Evolutionary conservation across 2,888 invertebrate species (phyloP), one percentile per base, ranked within the genome.

Genomic region (Dioctria rufipes): DNA sequence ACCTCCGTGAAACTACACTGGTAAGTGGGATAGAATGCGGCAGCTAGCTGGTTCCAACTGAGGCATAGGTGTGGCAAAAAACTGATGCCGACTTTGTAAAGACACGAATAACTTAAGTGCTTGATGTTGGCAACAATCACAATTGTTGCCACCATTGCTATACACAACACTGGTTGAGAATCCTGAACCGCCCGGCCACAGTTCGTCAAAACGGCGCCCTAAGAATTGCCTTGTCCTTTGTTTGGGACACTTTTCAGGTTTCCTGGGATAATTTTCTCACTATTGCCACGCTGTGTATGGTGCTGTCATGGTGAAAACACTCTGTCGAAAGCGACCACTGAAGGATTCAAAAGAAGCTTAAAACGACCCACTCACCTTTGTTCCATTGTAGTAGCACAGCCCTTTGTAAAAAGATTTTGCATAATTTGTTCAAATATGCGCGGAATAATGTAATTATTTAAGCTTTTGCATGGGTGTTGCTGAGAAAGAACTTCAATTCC

Each of bases 391-490:
- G 73, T 42, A 58, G 58, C 58, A 42, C 58, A 58, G 73, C 51
- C 60, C 73, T 73, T 73, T 73, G 73, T 73, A 58, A 60, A 60
- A 42, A 73, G 42, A 58, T 73, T 73, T 73, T 73, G 73, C 73
- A 73, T 73, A 73, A 73, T 73, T 73, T 73, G 73, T 58, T 73
- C 60, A 58, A 73, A 73, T 73, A 73, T 73, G 73, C 73, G 58
- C 60, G 60, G 42, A 73, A 73, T 73, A 73, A 73, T 73, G 60
- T 73, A 73, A 73, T 73, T 73, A 58, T 73, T 73, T 60, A n/a
- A 49, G 13, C 40, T 43, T 69, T 58, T 54, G 40, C 42, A 58
- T 40, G 25, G 60, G 73, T 58, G 73, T 73, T 73, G 40, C 40
- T 13, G n/a, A 51, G 60, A 11, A 73, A 69, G 58, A 73, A 73